A percentile compares a stretch with the other conserved stretches of the same genome.
These are phyloP conservation scores for Girardinus metallicus DNA, from an alignment of 2,797 vertebrate species.

Conservation along the genomic window DNA sequence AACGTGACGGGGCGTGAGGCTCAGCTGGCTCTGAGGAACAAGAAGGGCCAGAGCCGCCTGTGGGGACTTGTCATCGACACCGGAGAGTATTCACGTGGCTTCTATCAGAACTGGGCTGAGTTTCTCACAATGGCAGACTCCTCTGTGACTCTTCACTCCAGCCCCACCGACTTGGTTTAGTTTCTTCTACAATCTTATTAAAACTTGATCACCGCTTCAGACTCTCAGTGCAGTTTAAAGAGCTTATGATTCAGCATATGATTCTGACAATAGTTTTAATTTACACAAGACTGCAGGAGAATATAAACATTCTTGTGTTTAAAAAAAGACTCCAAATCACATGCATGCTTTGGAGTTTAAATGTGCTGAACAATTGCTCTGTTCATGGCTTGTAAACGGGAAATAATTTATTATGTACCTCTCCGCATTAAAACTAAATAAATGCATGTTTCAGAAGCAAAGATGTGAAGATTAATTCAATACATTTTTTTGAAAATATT, in stretches of 20 bases:
- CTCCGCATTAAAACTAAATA: not conserved
- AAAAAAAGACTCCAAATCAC: not conserved
- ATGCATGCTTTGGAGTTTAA: not conserved
- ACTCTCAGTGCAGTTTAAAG: not conserved
- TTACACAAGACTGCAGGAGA: not conserved
- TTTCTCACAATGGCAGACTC: constrained; percentile 86
- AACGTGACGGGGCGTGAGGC: constrained; percentile 95
- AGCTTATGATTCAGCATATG: not conserved
- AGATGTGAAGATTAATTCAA: not conserved
- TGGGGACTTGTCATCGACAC: constrained; percentile 89
- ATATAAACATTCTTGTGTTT: not conserved
- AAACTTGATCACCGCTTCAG: not conserved
- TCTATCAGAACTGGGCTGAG: constrained; percentile 91
- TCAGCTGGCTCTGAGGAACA: constrained; percentile 89
- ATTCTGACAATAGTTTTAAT: not conserved
- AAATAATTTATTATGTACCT: constrained; percentile 1
- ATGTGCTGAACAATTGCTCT: not conserved
- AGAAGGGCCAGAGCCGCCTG: constrained; percentile 83
- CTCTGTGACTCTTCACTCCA: constrained; percentile 38
- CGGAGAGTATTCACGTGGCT: constrained; percentile 86
- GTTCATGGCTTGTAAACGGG: constrained; percentile 16
- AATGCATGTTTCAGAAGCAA: not conserved
- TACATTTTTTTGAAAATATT: not conserved
- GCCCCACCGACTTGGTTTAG: constrained; percentile 76
- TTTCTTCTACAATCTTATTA: constrained; percentile 16